phyloP scores from a whole-genome alignment of 23 tunicate species.

The Aplidium turbinatum region DNA sequence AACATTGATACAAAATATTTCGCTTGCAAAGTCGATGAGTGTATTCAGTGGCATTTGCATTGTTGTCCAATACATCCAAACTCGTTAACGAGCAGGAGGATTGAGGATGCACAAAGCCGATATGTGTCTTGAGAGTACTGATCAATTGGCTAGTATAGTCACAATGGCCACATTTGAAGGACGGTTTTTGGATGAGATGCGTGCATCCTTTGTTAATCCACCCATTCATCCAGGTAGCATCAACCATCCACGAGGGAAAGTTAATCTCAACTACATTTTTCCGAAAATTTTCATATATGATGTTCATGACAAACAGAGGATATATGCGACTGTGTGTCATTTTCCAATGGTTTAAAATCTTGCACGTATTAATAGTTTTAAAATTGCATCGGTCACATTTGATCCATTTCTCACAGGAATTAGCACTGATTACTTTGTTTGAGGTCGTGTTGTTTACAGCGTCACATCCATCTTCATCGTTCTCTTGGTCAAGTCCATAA shows the following conservation, averaged over 20 bases:
- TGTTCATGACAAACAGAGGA: constrained; percentile 28
- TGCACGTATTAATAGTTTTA: background rate
- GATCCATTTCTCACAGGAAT: background rate
- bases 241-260: constrained; percentile 8
- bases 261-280: constrained; percentile 24
- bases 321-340: constrained; percentile 14
- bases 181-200: constrained; percentile 20
- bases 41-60: background rate
- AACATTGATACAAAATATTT: constrained; percentile 7
- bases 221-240: constrained; percentile 28
- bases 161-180: constrained; percentile 21
- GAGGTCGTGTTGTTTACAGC: background rate
- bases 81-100: background rate
- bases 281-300: background rate
- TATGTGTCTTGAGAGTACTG: constrained; percentile 17
- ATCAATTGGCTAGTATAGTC: background rate
- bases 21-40: background rate
- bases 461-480: background rate
- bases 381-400: constrained; percentile 26
- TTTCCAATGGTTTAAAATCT: constrained; percentile 34
- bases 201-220: constrained; percentile 45
- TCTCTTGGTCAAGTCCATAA: background rate
- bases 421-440: background rate
- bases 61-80: background rate
- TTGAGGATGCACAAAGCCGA: background rate